Base-by-base conservation (phyloP, 1,140 invertebrate species). In the Ostrea edulis region DNA sequence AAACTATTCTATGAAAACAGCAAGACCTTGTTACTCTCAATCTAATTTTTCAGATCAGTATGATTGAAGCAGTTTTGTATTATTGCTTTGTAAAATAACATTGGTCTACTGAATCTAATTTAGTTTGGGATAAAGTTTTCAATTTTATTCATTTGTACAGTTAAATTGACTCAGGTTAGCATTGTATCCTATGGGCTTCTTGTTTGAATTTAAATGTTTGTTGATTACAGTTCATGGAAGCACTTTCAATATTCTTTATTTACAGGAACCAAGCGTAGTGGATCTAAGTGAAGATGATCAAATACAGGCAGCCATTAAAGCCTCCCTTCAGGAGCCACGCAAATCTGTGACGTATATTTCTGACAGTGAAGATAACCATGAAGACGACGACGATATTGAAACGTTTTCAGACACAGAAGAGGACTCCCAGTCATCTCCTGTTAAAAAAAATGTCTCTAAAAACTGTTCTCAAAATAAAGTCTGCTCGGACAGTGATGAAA, bases 261-360 rank as follows among this genome's bases (percentile, higher is more conserved):
- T 35, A 5, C 86, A 93, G 91, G 90, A 89, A 77, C 51, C 88
- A 44, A 94, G 92, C 87, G 93, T 95, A 17, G 89, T 95, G 29
- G 95, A 96, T 89, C 94, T 95, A 14, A 95, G 93, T 90, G 95
- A 96, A 92, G 95, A 95, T 54, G 93, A 92, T 87, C 95, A 96
- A 88, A 82, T 96, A 84, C 93, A 95, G 90, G 95, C 95, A 82
- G 95, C 95, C 17, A 95, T 96, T 85, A 90, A 94, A 88, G 95
- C 95, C 9, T 96, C 95, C 0, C 85, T 96, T 2, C 65, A 88
- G 14, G 86, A 81, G 20, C 62, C 86, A 12, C 68, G 89, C 44
- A 86, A 86, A 35, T 71, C 90, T 44, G 90, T 82, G 9, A 87
- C 85, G 54, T 87, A 84, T 20, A 88, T 90, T 35, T 90, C 91